Base-by-base conservation (phyloP, 2,797 vertebrate species). In the Cephalopachus bancanus region DNA sequence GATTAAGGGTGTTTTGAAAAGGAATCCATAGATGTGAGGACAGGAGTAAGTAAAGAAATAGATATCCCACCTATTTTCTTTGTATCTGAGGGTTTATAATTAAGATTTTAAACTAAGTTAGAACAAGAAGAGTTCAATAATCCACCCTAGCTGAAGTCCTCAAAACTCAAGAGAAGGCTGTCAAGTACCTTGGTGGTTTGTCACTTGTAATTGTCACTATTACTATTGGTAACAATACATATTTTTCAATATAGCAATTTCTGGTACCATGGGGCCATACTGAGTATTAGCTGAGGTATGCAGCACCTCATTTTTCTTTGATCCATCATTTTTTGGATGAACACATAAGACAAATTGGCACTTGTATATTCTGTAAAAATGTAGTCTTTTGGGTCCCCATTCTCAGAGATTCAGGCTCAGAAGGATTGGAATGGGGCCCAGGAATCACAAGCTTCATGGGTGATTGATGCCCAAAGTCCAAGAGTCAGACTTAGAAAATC, bases 91-190 rank as follows among this genome's bases (percentile, higher is more conserved):
- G 30, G 44, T 84, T 94, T 93, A 89, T 78, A 91, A 81, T 81
- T 85, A 93, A 95, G 28, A 92, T 92, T 89, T 88, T 89, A 93
- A 96, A 75, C 3, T 75, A 92, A 94, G 22, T 92, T 75, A 86
- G 20, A 89, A 59, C 37, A 19, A 94, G 51, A 92, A 72, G 7
- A 22, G 10, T 53, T 3, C 14, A 74, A 49, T 59, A 85, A 94
- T 74, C 51, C 86, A 28, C 75, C 37, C 26, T 91, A 71, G 30
- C 15, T 71, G 60, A 90, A 78, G 64, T 93, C 37, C n/a, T 94
- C 83, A 80, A 60, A 81, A 71, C 55, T 84, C 30, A 69, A 90
- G 19, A 78, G 44, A 44, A 44, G 44, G 44, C 51, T 69, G 5
- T 57, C 72, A 44, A 26, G 33, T 69, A 81, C 28, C 62, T 84